Percentiles rank a stretch among this genome's conserved stretches.
Conservation (phyloP, 2,797 vertebrate species). For the Pseudomugil tenellus region DNA sequence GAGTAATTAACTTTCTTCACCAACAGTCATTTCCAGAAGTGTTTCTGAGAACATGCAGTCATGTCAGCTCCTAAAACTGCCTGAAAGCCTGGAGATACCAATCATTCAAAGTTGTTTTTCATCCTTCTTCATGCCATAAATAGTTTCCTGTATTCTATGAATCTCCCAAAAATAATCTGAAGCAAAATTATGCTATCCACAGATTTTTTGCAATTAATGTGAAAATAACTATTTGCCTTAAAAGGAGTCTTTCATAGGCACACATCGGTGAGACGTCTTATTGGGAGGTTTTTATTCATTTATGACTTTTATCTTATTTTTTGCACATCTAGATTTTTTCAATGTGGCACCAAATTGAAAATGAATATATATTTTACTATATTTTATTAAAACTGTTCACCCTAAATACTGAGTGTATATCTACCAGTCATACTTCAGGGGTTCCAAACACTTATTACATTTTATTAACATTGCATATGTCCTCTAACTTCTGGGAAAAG, state of each 20-base stretch:
- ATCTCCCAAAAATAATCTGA: no score
- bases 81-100: background rate
- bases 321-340: no score
- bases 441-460: background rate
- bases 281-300: no score
- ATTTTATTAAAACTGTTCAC: background rate
- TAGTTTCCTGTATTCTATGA: background rate
- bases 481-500: background rate
- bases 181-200: no score
- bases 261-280: no score
- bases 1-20: no score
- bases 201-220: no score
- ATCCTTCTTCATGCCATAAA: background rate
- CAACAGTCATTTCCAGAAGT: no score
- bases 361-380: background rate
- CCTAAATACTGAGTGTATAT: background rate
- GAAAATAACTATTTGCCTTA: background rate
- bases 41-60: no score
- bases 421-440: background rate
- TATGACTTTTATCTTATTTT: no score
- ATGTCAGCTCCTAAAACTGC: background rate
- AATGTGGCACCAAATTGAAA: no score
- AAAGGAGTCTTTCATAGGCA: background rate
- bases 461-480: background rate
- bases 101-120: background rate